Evolutionary conservation across 2,888 invertebrate species (phyloP), one percentile per base, ranked within the genome.

Genomic region (Volucella inanis): DNA sequence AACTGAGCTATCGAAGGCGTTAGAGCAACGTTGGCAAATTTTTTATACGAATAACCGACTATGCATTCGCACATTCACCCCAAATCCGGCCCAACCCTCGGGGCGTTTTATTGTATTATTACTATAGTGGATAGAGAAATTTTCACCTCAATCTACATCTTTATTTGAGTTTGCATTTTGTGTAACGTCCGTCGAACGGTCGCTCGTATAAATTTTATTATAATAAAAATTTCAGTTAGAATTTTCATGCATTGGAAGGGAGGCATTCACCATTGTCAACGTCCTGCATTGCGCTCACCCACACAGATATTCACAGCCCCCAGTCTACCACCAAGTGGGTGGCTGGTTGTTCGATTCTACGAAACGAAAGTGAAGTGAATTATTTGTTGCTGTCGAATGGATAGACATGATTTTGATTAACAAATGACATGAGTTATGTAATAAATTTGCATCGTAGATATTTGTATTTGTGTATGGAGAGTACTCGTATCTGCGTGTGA

Each of bases 1-100:
- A 85, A 85, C 85, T 85, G 85, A 85, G 85, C 85, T 85, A 85
- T 85, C 85, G 85, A 85, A 85, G 85, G 85, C 57, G 67, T 50
- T 84, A 65, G 22, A 49, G 18, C 41, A 45, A 12, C 57, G 45
- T 45, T 39, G 67, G 43, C 70, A 8, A 64, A 79, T 65, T 79
- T 41, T 18, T 45, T 49, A 79, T 49, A 79, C 59, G 49, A 82
- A 72, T 22, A 18, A 41, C 18, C 15, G 49, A 15, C 49, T 49
- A 49, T 49, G 64, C 64, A 64, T 57, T 39, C 39, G 31, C 31
- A 31, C 31, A 31, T 31, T 31, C 31, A 31, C 31, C 31, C 31
- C 31, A 31, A 31, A 31, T 31, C 31, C 31, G 6, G 31, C 18
- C 39, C 39, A 18, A 64, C 49, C 38, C 11, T 31, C 45, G 61